phyloP scores from a whole-genome alignment of 1,140 invertebrate species.

The Cydia fagiglandana region DNA sequence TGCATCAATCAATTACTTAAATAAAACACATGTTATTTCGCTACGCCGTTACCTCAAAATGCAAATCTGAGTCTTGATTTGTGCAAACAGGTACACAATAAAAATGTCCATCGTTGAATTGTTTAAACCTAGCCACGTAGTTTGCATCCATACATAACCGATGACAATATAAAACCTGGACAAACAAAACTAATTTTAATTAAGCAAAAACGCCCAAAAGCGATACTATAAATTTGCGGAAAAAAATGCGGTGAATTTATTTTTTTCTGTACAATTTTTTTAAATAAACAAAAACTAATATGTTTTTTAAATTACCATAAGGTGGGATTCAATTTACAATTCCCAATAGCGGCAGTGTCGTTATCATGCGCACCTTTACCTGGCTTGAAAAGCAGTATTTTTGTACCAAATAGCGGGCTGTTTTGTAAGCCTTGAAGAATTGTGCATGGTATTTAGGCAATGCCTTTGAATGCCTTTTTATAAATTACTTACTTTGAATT shows the following conservation, averaged over 20 bases:
- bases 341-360: too few relatives aligned
- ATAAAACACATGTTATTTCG: neutral
- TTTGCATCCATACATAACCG: constrained; percentile 54
- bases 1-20: neutral
- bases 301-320: too few relatives aligned
- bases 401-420: too few relatives aligned
- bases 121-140: constrained; percentile 53
- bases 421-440: too few relatives aligned
- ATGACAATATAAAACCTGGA: constrained; percentile 53
- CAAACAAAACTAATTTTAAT: neutral
- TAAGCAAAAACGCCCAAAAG: too few relatives aligned
- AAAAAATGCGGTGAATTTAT: constrained; percentile 15
- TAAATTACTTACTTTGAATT: constrained; percentile 49
- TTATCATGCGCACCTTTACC: too few relatives aligned
- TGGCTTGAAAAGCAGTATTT: too few relatives aligned
- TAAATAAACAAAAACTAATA: too few relatives aligned
- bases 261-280: too few relatives aligned
- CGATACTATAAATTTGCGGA: neutral
- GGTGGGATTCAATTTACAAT: too few relatives aligned
- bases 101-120: constrained; percentile 59
- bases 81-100: constrained; percentile 53
- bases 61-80: constrained; percentile 55
- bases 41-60: constrained; percentile 50
- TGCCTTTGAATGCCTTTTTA: neutral
- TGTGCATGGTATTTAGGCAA: neutral